Percentiles rank a stretch among this genome's conserved stretches.
These are phyloP conservation scores for Drosophila rubida DNA, from an alignment of 2,888 invertebrate species.

Conservation along the genomic window DNA sequence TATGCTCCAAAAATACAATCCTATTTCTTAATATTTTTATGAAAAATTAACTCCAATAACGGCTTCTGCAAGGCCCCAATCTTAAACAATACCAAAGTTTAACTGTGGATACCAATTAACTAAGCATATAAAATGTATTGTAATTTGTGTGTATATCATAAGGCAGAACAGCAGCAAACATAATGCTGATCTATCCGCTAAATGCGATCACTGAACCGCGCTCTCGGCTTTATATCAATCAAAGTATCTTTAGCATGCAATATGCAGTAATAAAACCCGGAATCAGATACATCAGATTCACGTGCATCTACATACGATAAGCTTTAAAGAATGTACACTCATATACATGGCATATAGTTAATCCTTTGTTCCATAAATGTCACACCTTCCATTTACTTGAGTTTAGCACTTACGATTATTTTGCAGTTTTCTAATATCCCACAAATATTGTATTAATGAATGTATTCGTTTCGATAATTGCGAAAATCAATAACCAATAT, in stretches of 20 bases:
- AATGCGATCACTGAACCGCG: not conserved
- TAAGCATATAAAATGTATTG: slow-evolving; percentile 21
- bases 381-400: slow-evolving; percentile 41
- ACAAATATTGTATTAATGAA: slow-evolving; percentile 36
- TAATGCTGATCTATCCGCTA: not conserved
- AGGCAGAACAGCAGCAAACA: slow-evolving; percentile 1
- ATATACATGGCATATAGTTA: slow-evolving; percentile 16
- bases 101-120: slow-evolving; percentile 28
- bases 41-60: not conserved
- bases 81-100: slow-evolving; percentile 41
- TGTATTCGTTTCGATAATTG: slow-evolving; percentile 44
- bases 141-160: slow-evolving; percentile 19
- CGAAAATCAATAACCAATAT: slow-evolving; percentile 35
- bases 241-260: slow-evolving; percentile 17
- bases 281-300: slow-evolving; percentile 17
- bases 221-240: slow-evolving; percentile 5
- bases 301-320: slow-evolving; percentile 37
- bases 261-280: slow-evolving; percentile 1
- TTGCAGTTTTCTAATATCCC: slow-evolving; percentile 49
- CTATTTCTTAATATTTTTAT: not conserved
- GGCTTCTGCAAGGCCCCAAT: slow-evolving; percentile 14
- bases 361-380: slow-evolving; percentile 16
- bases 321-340: slow-evolving; percentile 50
- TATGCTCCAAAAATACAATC: not conserved
- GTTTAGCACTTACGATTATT: slow-evolving; percentile 43